These are phyloP conservation scores for Metacarcinus magister DNA, from an alignment of 2,888 invertebrate genomes.

Conservation along the genomic window DNA sequence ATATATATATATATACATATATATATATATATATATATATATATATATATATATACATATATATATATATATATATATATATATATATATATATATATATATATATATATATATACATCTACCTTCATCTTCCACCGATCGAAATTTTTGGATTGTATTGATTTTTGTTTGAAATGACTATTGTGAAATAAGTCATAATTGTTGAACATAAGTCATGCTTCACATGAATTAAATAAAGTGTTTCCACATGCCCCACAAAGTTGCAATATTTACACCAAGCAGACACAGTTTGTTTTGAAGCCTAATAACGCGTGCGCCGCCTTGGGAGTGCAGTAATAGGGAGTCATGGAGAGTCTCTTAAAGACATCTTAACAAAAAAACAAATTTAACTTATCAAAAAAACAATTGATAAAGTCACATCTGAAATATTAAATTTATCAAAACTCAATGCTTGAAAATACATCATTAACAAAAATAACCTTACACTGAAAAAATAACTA, in stretches of 20 bases:
- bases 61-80: background rate
- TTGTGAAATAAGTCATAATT: background rate
- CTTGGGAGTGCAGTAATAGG: background rate
- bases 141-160: background rate
- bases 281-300: constrained; percentile 76
- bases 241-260: background rate
- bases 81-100: constrained; percentile 53
- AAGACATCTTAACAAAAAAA: background rate
- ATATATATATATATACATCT: constrained; percentile 39
- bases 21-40: background rate
- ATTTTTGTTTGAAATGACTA: background rate
- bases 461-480: background rate
- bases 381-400: background rate
- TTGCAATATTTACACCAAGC: background rate
- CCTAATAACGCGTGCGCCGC: constrained; percentile 74
- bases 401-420: background rate
- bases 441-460: background rate
- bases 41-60: background rate
- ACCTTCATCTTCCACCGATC: background rate
- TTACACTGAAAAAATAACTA: background rate
- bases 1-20: too few relatives aligned
- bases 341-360: background rate
- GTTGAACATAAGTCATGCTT: background rate
- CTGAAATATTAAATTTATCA: background rate
- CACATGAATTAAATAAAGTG: background rate